Base-by-base conservation (phyloP, 1,140 invertebrate species). In the Pseudomyrmex concolor region DNA sequence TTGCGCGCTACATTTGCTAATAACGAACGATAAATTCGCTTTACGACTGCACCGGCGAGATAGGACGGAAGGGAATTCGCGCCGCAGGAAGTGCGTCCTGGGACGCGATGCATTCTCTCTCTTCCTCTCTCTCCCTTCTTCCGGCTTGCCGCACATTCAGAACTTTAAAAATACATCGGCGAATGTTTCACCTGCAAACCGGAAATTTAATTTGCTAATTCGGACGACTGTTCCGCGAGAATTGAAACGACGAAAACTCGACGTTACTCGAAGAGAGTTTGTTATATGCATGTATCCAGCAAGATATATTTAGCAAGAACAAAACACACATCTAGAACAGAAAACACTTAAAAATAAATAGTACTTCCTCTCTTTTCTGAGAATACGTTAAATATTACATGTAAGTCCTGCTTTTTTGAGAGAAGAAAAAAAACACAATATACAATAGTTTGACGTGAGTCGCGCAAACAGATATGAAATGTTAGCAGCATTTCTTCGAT, bases 1-100 rank as follows among this genome's bases (percentile, higher is more conserved):
- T 80, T 57, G 70, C 82, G 73, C 85, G 85, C 50, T 84, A 88
- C 86, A 86, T 88, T 88, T 84, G 82, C 85, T 88, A 88, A 88
- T 84, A 88, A 88, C 86, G 82, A 87, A 87, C 81, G 82, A 88
- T 84, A 88, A 81, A 86, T 77, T 70, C 81, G 50, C 22, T 67
- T 84, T 76, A 59, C 78, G 60, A 71, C 78, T 83, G 78, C 78
- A 62, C 43, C 17, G 22, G 5, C 66, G 71, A 86, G 85, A 86
- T 86, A 86, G 25, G 51, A 45, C 76, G 62, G 51, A 66, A 72
- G 22, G 17, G 15, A 62, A 43, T 67, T 82, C 70, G 48, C 70
- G 7, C 22, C 59, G 71, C 55, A n/a, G 72, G 71, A 85, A 70
- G 19, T 50, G 67, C 67, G 54, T 22, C 76, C 66, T 59, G 76